phyloP scores from a whole-genome alignment of 2,113 vertebrate species.

The Panurus biarmicus region DNA sequence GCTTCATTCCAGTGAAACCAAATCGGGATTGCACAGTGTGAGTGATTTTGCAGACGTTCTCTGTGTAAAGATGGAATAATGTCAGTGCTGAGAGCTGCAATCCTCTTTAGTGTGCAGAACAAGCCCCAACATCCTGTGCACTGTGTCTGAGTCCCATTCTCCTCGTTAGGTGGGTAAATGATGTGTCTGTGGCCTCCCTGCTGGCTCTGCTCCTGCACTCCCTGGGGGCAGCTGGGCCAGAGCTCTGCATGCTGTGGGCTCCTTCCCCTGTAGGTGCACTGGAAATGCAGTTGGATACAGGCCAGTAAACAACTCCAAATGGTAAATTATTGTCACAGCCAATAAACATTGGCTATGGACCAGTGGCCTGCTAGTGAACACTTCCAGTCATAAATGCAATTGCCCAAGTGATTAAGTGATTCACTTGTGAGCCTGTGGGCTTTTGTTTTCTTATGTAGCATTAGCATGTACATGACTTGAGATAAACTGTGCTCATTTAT shows the following conservation, averaged over 20 bases:
- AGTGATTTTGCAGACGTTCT: background rate
- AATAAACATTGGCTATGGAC: background rate
- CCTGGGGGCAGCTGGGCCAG: background rate
- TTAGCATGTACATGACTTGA: background rate
- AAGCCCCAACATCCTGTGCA: background rate
- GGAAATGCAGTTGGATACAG: background rate
- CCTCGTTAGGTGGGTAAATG: background rate
- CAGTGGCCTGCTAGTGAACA: background rate
- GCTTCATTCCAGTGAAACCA: background rate
- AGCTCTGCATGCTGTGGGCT: background rate
- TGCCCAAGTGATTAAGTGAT: background rate
- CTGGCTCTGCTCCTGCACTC: background rate
- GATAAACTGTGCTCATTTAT: background rate
- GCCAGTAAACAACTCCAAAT: background rate
- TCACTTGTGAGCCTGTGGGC: background rate
- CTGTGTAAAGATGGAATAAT: background rate
- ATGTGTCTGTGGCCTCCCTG: background rate
- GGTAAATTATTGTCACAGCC: background rate
- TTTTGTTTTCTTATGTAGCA: background rate
- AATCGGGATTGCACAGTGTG: background rate
- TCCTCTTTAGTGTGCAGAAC: background rate
- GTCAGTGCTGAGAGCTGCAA: background rate
- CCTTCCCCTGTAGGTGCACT: background rate
- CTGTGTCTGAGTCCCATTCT: background rate
- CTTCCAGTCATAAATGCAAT: background rate